A percentile compares a stretch with the other conserved stretches of the same genome.
phyloP scores from a whole-genome alignment of 2,888 invertebrate species.

The Marronus borbonicus region DNA sequence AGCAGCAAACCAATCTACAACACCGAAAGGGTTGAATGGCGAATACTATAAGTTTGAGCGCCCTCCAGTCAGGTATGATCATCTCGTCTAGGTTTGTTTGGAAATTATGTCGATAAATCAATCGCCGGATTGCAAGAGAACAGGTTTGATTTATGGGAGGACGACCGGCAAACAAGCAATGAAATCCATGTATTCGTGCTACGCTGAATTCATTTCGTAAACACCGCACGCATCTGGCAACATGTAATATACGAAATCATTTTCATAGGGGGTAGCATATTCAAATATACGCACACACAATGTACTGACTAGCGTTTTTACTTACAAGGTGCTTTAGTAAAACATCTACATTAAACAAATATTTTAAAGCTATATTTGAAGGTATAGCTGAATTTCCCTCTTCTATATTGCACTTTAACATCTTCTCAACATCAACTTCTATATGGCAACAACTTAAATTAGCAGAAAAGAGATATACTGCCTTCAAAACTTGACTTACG shows the following conservation, averaged over 20 bases:
- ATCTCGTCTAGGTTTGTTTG: conserved; percentile 29
- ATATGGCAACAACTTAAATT: no score
- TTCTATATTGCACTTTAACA: no score
- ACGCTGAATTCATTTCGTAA: neutral
- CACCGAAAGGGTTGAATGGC: conserved; percentile 17
- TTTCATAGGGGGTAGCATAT: no score
- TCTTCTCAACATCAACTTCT: no score
- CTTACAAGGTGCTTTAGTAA: no score
- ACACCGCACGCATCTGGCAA: neutral
- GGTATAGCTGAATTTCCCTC: no score
- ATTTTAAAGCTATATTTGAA: no score
- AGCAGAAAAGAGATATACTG: no score
- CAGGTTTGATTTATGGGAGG: conserved; percentile 41
- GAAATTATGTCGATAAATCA: conserved; percentile 47
- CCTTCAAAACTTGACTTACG: no score
- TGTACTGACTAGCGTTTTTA: no score
- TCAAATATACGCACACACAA: no score
- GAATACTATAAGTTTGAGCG: conserved; percentile 22
- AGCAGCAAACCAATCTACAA: neutral
- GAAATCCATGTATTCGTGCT: conserved; percentile 20
- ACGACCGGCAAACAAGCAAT: conserved; percentile 33
- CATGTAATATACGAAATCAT: neutral
- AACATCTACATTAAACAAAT: no score
- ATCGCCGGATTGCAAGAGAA: conserved; percentile 27
- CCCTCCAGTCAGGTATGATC: conserved; percentile 22